These are phyloP conservation scores for Pipistrellus pygmaeus DNA, from an alignment of 2,797 vertebrate species.

Conservation along the genomic window DNA sequence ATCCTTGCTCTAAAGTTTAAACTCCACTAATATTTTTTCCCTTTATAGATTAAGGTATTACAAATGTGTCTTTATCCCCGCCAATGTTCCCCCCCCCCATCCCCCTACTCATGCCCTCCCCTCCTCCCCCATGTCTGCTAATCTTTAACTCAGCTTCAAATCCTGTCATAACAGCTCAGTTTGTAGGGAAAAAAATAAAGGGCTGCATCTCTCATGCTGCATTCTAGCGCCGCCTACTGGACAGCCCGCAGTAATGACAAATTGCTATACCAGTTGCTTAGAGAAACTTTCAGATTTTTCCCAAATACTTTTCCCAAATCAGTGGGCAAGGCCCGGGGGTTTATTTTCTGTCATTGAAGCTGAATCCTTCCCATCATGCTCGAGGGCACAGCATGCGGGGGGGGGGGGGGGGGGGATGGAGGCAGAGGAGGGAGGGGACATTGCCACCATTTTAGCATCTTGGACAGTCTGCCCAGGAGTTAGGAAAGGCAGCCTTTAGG, in stretches of 20 bases:
- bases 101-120: no score
- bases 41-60: no score
- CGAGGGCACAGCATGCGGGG: rapidly evolving
- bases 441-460: conserved; percentile 28
- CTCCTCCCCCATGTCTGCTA: not conserved
- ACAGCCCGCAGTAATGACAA: not conserved
- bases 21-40: not conserved
- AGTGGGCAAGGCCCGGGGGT: rapidly evolving
- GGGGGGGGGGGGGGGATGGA: no score
- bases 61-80: no score
- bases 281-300: not conserved
- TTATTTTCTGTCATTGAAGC: no score
- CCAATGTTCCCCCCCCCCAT: no score
- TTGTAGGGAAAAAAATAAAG: not conserved
- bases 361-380: not conserved
- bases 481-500: not conserved
- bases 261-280: not conserved
- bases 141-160: conserved; percentile 1
- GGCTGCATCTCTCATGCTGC: not conserved
- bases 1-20: conserved; percentile 38
- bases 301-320: not conserved
- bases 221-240: conserved; percentile 54
- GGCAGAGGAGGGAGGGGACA: rapidly evolving
- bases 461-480: not conserved
- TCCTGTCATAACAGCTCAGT: not conserved